phyloP scores from a whole-genome alignment of 2,113 vertebrate species.

The Sorex araneus region DNA sequence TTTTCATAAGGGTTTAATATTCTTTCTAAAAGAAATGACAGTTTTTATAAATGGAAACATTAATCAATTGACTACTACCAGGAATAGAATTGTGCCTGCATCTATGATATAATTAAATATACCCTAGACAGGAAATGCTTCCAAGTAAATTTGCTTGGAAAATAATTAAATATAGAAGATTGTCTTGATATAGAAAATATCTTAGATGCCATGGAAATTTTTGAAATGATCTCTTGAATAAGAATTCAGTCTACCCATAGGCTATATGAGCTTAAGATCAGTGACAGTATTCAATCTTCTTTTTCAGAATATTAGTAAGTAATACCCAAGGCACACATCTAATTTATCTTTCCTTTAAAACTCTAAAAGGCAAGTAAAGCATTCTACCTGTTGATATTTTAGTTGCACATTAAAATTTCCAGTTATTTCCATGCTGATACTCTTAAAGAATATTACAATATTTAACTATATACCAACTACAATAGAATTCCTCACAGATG shows the following conservation, averaged over 20 bases:
- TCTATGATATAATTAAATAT: slow-evolving; percentile 46
- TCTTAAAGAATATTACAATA: slow-evolving; percentile 41
- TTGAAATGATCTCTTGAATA: slow-evolving; percentile 70
- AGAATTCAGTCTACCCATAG: not conserved
- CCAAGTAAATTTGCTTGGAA: slow-evolving; percentile 60
- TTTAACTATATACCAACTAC: not conserved
- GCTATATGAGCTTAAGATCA: not conserved
- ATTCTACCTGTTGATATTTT: slow-evolving; percentile 43
- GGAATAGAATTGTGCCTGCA: not conserved
- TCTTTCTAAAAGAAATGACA: slow-evolving; percentile 17
- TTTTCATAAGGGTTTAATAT: not conserved
- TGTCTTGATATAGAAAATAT: slow-evolving; percentile 59
- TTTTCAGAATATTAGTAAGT: slow-evolving; percentile 28
- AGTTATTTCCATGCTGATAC: slow-evolving; percentile 26
- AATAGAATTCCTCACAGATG: slow-evolving; percentile 5
- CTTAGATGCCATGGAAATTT: slow-evolving; percentile 68
- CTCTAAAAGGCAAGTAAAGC: not conserved
- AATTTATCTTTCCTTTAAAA: not conserved
- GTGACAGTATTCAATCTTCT: not conserved
- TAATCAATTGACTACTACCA: not conserved
- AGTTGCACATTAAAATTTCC: slow-evolving; percentile 32
- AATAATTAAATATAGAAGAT: slow-evolving; percentile 71
- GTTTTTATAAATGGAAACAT: slow-evolving; percentile 16
- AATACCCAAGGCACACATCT: not conserved
- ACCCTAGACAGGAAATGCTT: slow-evolving; percentile 57